phyloP scores from a whole-genome alignment of 2,113 vertebrate genomes.

The Upupa epops region DNA sequence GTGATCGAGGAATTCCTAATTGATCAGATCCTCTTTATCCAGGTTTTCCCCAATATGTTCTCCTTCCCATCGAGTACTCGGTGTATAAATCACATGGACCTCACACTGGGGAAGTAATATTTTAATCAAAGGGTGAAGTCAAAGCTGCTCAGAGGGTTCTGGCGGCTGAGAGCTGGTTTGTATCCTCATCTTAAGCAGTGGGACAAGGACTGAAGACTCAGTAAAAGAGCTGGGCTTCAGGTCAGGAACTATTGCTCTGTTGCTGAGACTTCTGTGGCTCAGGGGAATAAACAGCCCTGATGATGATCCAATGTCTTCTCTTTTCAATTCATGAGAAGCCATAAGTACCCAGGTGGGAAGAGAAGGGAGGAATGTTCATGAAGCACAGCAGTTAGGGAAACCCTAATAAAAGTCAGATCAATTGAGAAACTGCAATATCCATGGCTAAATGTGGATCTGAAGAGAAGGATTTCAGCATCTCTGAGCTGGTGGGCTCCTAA shows the following conservation, averaged over 20 bases:
- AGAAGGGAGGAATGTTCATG: not conserved
- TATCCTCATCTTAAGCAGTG: not conserved
- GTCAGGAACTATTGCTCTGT: not conserved
- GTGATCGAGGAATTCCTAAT: not conserved
- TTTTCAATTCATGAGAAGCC: not conserved
- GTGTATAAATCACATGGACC: not conserved
- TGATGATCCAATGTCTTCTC: not conserved
- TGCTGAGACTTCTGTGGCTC: not conserved
- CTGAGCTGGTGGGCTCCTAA: not conserved
- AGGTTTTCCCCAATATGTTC: not conserved
- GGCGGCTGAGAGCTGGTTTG: not conserved
- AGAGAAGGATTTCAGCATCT: not conserved
- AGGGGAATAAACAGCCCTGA: accelerated
- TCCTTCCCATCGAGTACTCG: not conserved
- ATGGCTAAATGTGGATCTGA: not conserved
- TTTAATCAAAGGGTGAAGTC: not conserved
- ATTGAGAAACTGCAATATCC: not conserved
- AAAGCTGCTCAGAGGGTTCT: not conserved
- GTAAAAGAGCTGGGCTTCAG: not conserved
- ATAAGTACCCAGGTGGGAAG: not conserved
- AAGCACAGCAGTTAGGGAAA: not conserved
- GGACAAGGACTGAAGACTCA: not conserved
- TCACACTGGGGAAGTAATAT: not conserved
- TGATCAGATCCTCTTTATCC: not conserved
- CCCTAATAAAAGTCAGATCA: too few relatives aligned